Conservation (phyloP, 2,888 invertebrate genomes). For the Drosophila sordidapex region DNA sequence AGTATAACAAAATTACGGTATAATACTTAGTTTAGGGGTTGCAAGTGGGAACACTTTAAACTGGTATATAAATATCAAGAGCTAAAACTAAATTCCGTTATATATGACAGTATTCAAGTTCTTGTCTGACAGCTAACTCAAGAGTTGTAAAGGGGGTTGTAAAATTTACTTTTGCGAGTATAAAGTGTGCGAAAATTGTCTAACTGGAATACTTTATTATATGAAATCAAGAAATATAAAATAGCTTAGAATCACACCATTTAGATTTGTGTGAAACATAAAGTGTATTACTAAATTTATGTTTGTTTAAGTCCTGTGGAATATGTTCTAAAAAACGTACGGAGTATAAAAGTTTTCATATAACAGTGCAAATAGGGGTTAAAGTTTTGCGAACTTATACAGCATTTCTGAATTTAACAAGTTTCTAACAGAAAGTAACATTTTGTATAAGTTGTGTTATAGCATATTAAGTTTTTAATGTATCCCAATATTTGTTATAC, state of each 20-base stretch:
- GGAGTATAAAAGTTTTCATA: neutral
- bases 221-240: neutral
- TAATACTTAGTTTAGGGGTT: neutral
- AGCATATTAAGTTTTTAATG: accelerated
- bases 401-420: neutral
- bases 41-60: neutral
- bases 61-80: neutral
- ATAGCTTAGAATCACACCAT: neutral
- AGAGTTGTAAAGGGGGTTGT: neutral
- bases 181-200: neutral
- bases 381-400: neutral
- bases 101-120: neutral
- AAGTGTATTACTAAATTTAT: neutral
- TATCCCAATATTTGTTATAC: slow-evolving; percentile 2
- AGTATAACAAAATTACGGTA: neutral
- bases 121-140: neutral
- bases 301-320: neutral
- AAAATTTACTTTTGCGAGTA: neutral
- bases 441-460: slow-evolving; percentile 4
- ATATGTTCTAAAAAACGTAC: neutral
- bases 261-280: neutral
- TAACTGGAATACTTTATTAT: neutral
- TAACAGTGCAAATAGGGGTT: neutral
- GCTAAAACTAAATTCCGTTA: neutral
- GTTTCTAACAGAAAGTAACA: too few species aligned